Conservation (phyloP, 2,113 vertebrate species). For the Eulemur rufifrons region DNA sequence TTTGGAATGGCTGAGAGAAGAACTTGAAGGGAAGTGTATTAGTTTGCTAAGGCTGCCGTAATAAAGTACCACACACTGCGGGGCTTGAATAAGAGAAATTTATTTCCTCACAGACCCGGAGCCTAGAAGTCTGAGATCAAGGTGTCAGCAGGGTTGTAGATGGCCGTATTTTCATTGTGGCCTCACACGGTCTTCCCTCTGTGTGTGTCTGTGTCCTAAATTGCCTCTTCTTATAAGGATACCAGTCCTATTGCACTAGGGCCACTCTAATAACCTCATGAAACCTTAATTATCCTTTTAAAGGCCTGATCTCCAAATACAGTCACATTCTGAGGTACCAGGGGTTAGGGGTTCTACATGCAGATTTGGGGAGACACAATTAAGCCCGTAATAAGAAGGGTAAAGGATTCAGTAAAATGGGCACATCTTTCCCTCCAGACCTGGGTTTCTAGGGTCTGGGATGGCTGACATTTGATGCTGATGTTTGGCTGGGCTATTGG, state of each 20-base stretch:
- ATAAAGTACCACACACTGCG: neutral
- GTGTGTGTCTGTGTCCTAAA: neutral
- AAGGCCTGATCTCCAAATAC: neutral
- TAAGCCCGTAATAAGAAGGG: neutral
- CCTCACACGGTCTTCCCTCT: neutral
- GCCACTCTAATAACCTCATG: neutral
- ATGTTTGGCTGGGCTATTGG: slow-evolving; percentile 1
- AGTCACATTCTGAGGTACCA: neutral
- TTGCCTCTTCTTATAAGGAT: neutral
- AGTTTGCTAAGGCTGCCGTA: neutral
- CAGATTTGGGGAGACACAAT: neutral
- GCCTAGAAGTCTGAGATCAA: neutral
- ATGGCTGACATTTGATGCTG: slow-evolving; percentile 33
- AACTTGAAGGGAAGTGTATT: neutral
- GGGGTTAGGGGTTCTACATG: neutral
- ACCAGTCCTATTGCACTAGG: neutral
- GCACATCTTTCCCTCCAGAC: neutral
- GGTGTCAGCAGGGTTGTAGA: neutral
- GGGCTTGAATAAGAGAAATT: neutral
- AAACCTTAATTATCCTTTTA: neutral
- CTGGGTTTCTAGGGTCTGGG: neutral
- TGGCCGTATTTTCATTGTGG: neutral
- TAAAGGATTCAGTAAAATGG: neutral
- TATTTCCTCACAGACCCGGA: neutral
- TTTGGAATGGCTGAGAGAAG: neutral